A percentile compares a stretch with the other conserved stretches of the same genome.
phyloP scores from a whole-genome alignment of 2,888 invertebrate species.

The Scrobipalpa atriplicella region DNA sequence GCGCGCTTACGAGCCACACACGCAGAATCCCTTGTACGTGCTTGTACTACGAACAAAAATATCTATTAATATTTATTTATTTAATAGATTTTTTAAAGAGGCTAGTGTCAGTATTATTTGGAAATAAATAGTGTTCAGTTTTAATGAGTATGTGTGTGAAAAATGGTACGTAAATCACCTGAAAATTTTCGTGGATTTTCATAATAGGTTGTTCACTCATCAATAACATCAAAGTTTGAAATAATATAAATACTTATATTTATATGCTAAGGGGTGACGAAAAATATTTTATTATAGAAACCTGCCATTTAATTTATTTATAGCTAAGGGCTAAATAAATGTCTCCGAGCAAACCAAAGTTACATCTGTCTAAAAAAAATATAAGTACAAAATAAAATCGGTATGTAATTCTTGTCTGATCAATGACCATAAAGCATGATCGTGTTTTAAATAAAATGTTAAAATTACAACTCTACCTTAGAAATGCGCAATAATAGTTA shows the following conservation, averaged over 20 bases:
- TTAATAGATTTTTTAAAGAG: not conserved
- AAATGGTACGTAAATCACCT: slow-evolving; percentile 19
- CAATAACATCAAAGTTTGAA: not conserved
- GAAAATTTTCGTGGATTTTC: not conserved
- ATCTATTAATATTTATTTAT: not conserved
- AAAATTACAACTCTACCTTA: not conserved
- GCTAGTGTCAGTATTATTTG: slow-evolving; percentile 2
- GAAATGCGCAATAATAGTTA: not conserved
- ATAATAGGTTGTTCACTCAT: not conserved
- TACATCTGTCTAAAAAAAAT: too few relatives aligned
- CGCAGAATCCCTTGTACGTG: not conserved
- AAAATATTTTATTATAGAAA: not conserved
- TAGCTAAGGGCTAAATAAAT: too few relatives aligned
- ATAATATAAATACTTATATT: too few relatives aligned
- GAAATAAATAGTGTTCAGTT: slow-evolving; percentile 6
- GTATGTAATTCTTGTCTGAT: too few relatives aligned
- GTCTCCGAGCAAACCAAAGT: too few relatives aligned
- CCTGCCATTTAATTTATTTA: too few relatives aligned
- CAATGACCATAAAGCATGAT: too few relatives aligned
- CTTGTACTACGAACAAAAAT: not conserved
- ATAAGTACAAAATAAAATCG: too few relatives aligned
- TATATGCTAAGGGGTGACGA: too few relatives aligned
- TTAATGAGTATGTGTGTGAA: slow-evolving; percentile 5
- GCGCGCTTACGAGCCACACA: slow-evolving; percentile 27
- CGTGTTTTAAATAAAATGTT: not conserved